phyloP scores from a whole-genome alignment of 2,113 vertebrate genomes.

The Passer domesticus region DNA sequence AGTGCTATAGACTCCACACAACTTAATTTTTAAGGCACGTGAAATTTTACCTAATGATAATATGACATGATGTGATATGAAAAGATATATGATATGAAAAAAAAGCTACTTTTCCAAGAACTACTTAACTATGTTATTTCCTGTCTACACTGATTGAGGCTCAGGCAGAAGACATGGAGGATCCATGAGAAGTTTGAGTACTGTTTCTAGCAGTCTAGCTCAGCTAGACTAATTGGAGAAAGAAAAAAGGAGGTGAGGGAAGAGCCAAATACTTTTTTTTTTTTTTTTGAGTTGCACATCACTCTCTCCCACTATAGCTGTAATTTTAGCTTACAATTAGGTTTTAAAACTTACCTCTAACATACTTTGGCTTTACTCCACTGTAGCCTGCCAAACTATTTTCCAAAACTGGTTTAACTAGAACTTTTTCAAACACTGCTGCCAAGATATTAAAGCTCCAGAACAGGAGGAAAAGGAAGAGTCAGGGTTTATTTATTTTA shows the following conservation, averaged over 20 bases:
- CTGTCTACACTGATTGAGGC: background rate
- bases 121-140: background rate
- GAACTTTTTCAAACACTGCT: background rate
- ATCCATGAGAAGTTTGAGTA: background rate
- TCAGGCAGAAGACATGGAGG: background rate
- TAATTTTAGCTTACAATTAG: conserved; percentile 2
- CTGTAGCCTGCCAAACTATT: background rate
- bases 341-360: background rate
- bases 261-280: background rate
- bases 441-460: conserved; percentile 19
- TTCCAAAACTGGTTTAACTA: conserved; percentile 41
- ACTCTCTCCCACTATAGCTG: background rate
- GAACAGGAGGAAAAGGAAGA: conserved; percentile 2
- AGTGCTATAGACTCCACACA: background rate
- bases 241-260: background rate
- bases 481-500: background rate
- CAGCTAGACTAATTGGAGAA: background rate
- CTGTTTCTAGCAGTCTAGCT: background rate
- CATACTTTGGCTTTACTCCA: background rate
- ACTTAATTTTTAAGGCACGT: background rate
- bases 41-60: background rate
- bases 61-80: background rate
- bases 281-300: background rate
- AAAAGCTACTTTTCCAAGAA: background rate
- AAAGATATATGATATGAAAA: background rate